phyloP scores from a whole-genome alignment of 2,113 vertebrate genomes.

The Oncorhynchus gorbuscha region DNA sequence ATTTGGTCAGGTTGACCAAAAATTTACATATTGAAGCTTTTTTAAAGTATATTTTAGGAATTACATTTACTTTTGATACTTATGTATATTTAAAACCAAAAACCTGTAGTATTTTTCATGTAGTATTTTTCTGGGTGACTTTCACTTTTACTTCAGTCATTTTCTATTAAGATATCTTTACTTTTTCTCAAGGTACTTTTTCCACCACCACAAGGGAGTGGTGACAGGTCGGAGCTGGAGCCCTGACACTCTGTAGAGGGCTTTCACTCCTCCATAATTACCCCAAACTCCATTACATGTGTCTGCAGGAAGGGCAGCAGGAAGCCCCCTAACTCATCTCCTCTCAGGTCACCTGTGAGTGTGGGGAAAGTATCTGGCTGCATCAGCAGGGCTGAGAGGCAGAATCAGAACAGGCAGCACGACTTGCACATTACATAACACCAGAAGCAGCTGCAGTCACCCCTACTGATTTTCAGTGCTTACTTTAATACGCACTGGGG shows the following conservation, averaged over 20 bases:
- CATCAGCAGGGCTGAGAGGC: neutral
- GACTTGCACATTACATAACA: neutral
- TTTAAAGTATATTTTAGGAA: no score
- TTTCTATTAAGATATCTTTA: no score
- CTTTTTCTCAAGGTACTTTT: no score
- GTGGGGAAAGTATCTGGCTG: neutral
- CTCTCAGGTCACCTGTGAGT: neutral
- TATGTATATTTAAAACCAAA: no score
- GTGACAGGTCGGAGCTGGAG: neutral
- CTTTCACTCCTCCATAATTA: constrained; percentile 4
- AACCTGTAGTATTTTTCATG: no score
- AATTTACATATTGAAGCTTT: no score
- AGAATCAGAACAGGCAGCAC: neutral
- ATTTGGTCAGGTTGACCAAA: no score
- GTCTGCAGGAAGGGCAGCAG: neutral
- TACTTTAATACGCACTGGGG: neutral
- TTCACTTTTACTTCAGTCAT: no score
- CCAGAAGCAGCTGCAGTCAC: neutral
- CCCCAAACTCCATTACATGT: constrained; percentile 2
- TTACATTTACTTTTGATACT: no score
- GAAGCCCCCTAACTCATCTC: neutral
- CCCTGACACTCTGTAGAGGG: neutral
- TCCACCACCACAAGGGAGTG: no score
- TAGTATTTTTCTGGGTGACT: no score
- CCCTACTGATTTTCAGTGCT: neutral